phyloP scores from a whole-genome alignment of 2,113 vertebrate species.

The Loxodonta africana region DNA sequence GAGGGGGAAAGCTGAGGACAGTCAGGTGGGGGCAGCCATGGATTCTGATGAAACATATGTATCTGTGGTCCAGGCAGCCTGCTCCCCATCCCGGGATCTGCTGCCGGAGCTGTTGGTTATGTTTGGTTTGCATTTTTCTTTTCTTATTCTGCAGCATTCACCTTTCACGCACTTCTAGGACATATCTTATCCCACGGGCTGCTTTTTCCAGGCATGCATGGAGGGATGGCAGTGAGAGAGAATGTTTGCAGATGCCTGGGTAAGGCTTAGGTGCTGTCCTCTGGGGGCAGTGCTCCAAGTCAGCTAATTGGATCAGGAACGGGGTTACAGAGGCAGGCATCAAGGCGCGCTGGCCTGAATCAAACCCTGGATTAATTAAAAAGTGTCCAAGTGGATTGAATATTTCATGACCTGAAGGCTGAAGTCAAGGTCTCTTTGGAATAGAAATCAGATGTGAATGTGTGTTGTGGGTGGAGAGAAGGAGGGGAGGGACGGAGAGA shows the following conservation, averaged over 20 bases:
- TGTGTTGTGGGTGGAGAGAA: background rate
- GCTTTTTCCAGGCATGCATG: background rate
- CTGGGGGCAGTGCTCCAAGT: background rate
- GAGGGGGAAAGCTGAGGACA: background rate
- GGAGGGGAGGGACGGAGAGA: too few relatives aligned
- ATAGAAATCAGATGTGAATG: conserved; percentile 53
- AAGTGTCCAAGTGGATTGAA: conserved; percentile 69
- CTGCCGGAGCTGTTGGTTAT: background rate
- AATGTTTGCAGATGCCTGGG: background rate
- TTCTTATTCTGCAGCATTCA: background rate
- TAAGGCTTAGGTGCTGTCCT: background rate
- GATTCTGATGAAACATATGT: conserved; percentile 50
- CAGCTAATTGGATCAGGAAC: background rate
- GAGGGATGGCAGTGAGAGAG: background rate
- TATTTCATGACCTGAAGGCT: conserved; percentile 73
- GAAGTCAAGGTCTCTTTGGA: conserved; percentile 62
- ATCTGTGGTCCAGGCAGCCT: background rate
- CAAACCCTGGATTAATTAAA: conserved; percentile 75
- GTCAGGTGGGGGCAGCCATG: background rate
- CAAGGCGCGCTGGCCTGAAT: conserved; percentile 51
- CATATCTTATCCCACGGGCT: background rate
- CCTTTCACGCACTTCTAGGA: background rate
- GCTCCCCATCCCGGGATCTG: background rate
- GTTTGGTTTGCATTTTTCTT: background rate
- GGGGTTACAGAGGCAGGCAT: background rate